Conservation (phyloP, 1,140 invertebrate species). For the Nephotettix cincticeps region DNA sequence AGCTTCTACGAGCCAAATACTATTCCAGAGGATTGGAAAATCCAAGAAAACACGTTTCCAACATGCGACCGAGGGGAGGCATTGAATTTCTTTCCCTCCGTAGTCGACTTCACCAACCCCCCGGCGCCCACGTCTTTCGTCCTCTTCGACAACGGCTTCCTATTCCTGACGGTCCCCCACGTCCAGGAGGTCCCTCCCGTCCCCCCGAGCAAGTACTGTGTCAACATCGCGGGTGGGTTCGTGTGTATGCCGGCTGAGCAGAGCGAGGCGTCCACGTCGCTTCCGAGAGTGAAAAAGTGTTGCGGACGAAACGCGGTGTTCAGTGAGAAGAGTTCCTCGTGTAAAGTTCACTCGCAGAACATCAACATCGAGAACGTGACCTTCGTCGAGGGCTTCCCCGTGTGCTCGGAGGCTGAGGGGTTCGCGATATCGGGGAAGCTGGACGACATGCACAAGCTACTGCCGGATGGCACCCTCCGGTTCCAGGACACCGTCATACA, state of each 20-base stretch:
- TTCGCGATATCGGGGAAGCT: constrained; percentile 52
- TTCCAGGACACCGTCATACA: constrained; percentile 49
- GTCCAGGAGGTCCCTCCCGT: constrained; percentile 6
- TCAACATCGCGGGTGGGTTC: constrained; percentile 56
- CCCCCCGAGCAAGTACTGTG: constrained; percentile 55
- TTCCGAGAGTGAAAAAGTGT: constrained; percentile 54
- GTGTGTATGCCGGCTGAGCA: constrained; percentile 51
- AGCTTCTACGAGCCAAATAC: constrained; percentile 42
- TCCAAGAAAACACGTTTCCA: constrained; percentile 45
- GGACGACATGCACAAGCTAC: constrained; percentile 46
- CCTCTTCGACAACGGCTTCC: constrained; percentile 57
- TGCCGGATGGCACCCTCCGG: constrained; percentile 50
- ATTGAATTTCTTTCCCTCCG: constrained; percentile 33
- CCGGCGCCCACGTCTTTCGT: constrained; percentile 42
- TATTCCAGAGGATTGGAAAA: constrained; percentile 52
- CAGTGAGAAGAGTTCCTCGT: constrained; percentile 52
- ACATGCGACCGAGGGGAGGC: constrained; percentile 41
- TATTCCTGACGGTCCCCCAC: constrained; percentile 44
- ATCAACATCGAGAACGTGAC: constrained; percentile 26
- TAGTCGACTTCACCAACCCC: constrained; percentile 24
- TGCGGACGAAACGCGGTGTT: constrained; percentile 58
- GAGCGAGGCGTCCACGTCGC: constrained; percentile 36
- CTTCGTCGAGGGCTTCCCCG: constrained; percentile 52
- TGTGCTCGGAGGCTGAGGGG: constrained; percentile 44
- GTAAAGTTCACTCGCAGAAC: constrained; percentile 42